These are phyloP conservation scores for Cynaeus angustus DNA, from an alignment of 2,888 invertebrate genomes.

Conservation along the genomic window DNA sequence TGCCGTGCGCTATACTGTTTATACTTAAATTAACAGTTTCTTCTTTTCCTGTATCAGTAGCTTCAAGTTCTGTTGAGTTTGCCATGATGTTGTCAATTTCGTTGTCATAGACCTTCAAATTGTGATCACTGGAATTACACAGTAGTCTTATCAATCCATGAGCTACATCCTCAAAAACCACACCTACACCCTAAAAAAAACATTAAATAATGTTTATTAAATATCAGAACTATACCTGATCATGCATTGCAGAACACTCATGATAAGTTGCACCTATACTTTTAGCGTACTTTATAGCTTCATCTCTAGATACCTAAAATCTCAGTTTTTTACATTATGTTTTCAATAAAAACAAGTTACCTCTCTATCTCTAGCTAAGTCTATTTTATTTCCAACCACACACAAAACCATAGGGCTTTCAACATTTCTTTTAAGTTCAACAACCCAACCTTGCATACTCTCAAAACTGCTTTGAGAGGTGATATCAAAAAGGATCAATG, in stretches of 20 bases:
- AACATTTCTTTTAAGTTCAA: conserved; percentile 84
- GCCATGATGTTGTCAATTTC: conserved; percentile 71
- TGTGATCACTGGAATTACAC: conserved; percentile 69
- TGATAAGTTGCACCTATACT: conserved; percentile 89
- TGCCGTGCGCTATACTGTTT: background rate
- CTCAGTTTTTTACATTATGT: too few species aligned
- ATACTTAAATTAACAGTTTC: conserved; percentile 76
- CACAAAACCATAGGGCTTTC: conserved; percentile 86
- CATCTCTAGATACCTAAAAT: conserved; percentile 76
- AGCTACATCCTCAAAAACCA: conserved; percentile 78
- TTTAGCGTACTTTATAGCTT: conserved; percentile 84
- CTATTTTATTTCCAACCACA: conserved; percentile 90
- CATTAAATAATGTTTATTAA: background rate
- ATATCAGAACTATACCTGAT: conserved; percentile 74
- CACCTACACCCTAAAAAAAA: conserved; percentile 27
- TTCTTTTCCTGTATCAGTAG: conserved; percentile 78
- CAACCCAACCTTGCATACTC: conserved; percentile 90
- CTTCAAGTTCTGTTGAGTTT: conserved; percentile 74
- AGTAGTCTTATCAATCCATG: conserved; percentile 76
- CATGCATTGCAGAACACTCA: conserved; percentile 88
- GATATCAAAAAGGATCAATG: conserved; percentile 90
- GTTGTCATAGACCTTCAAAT: conserved; percentile 76
- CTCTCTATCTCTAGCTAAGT: conserved; percentile 79
- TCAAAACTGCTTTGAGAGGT: conserved; percentile 83
- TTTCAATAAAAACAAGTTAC: conserved; percentile 65